Conservation (phyloP, 2,113 vertebrate species). For the Oophaga pumilio region DNA sequence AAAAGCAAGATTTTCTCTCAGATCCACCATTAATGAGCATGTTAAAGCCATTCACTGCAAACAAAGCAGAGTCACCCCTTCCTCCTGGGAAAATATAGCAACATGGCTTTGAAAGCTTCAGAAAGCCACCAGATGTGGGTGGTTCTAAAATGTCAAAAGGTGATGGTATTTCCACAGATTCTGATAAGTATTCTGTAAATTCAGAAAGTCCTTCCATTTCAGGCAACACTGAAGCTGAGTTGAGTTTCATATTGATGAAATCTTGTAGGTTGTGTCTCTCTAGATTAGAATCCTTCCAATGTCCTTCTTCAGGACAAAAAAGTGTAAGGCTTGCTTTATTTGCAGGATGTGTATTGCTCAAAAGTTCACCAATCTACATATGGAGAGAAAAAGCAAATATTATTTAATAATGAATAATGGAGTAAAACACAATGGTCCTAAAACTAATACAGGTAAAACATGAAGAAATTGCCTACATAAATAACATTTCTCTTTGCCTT, state of each 20-base stretch:
- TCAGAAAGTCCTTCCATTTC: slow-evolving; percentile 98
- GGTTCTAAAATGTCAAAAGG: slow-evolving; percentile 95
- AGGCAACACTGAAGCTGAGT: slow-evolving; percentile 86
- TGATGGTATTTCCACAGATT: slow-evolving; percentile 96
- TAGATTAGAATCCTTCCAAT: slow-evolving; percentile 96
- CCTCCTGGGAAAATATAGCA: slow-evolving; percentile 97
- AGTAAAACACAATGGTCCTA: not conserved
- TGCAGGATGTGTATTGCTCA: slow-evolving; percentile 92
- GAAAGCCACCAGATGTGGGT: slow-evolving; percentile 91
- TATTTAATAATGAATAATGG: not conserved
- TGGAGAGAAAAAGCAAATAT: slow-evolving; percentile 53
- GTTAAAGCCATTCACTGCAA: slow-evolving; percentile 96
- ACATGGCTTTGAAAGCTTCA: slow-evolving; percentile 96
- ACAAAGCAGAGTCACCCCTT: slow-evolving; percentile 89
- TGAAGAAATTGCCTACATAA: not conserved
- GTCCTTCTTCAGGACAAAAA: slow-evolving; percentile 92
- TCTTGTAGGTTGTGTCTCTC: slow-evolving; percentile 97
- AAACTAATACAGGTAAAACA: not conserved
- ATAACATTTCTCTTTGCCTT: not conserved
- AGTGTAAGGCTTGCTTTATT: slow-evolving; percentile 95
- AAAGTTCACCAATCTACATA: slow-evolving; percentile 88
- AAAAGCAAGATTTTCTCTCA: slow-evolving; percentile 93
- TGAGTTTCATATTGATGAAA: slow-evolving; percentile 96
- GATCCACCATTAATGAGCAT: slow-evolving; percentile 98
- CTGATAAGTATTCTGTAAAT: slow-evolving; percentile 94